Evolutionary conservation across 2,888 invertebrate species (phyloP), one percentile per base, ranked within the genome.

Genomic region (Pristionchus entomophagus): DNA sequence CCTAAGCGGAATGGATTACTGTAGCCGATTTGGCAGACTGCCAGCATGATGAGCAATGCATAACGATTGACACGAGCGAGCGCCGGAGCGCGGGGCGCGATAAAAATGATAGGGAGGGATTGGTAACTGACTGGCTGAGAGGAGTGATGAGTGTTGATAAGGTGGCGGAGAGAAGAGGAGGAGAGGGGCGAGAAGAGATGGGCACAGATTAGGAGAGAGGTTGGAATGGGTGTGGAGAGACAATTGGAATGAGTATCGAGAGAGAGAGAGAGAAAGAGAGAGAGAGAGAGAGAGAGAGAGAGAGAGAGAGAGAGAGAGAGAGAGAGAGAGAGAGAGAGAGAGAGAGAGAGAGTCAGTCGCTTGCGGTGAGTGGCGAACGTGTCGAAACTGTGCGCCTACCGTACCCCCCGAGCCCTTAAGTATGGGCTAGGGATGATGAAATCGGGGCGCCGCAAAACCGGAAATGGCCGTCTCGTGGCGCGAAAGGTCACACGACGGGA

Each of bases 181-280:
- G 65, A 32, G 62, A 78, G 49, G 51, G 29, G 56, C 41, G 26
- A 80, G 41, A 32, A 29, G 83, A 65, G 83, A 83, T 19, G 77
- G 69, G 53, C 35, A 73, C 73, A 73, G 65, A 86, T 82, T 88
- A 88, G 80, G 35, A 80, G 69, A 78, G 78, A 78, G 62, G 51
- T 38, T 29, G 65, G 41, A 56, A 49, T n/a, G n/a, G n/a, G n/a
- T n/a, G n/a, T n/a, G n/a, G n/a, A n/a, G n/a, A n/a, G n/a, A n/a
- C n/a, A n/a, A 4, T 88, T 84, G 88, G 89, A 41, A 78, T 49
- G 53, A n/a, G 17, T n/a, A n/a, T n/a, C n/a, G n/a, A n/a, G 53
- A 26, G 83, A 62, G 45, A 62, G 41, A 41, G 45, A 62, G 56
- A 29, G 26, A 32, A 32, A 53, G 32, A 81, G 56, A 59, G 56